phyloP scores from a whole-genome alignment of 2,113 vertebrate genomes.

The Epinephelus cyanopodus region DNA sequence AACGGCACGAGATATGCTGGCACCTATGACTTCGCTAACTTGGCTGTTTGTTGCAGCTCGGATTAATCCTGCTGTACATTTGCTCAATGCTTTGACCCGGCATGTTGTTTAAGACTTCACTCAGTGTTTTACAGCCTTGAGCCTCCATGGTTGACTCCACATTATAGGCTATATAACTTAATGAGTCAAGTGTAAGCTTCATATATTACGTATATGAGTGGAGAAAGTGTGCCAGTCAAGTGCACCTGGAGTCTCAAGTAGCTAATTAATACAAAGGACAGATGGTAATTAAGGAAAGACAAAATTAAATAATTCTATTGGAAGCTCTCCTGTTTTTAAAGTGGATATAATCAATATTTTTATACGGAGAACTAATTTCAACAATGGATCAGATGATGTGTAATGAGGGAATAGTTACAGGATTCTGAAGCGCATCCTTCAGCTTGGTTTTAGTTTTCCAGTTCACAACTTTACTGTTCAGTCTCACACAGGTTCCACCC shows the following conservation, averaged over 20 bases:
- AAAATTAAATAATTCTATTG: not conserved
- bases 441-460: no score
- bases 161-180: conserved; percentile 21
- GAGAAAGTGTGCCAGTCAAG: conserved; percentile 11
- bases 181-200: conserved; percentile 18
- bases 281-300: not conserved
- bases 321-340: not conserved
- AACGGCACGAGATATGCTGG: not conserved
- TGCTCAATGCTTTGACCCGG: conserved; percentile 11
- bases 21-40: conserved; percentile 2
- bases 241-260: conserved; percentile 19
- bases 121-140: conserved; percentile 12
- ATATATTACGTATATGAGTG: conserved; percentile 3
- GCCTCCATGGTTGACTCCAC: conserved; percentile 9
- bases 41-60: not conserved
- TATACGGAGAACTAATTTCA: no score
- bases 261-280: not conserved
- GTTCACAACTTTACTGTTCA: no score
- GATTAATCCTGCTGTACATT: conserved; percentile 1
- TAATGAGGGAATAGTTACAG: no score
- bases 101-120: conserved; percentile 1
- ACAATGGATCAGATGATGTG: no score
- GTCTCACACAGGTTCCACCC: no score
- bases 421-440: no score
- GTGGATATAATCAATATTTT: no score